Evolutionary conservation across 2,888 invertebrate genomes (phyloP).

Genomic region (Coelinius sp.): DNA sequence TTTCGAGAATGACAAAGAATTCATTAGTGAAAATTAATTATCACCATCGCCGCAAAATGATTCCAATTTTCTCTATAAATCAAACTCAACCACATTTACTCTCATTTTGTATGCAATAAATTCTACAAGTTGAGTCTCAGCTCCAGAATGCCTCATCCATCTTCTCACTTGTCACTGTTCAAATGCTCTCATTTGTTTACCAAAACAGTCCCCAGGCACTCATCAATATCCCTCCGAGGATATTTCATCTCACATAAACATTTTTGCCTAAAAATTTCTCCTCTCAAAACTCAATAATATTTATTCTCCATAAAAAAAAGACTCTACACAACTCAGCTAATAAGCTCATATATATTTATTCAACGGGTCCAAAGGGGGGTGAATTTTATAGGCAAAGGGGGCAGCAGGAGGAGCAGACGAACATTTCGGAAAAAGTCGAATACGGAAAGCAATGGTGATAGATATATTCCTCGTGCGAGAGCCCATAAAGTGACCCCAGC

Average conservation of each 20-base stretch:
- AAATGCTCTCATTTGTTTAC: slow-evolving; percentile 69
- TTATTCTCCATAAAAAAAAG: not conserved
- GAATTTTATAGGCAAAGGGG: slow-evolving; percentile 55
- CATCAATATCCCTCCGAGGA: slow-evolving; percentile 35
- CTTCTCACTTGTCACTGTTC: slow-evolving; percentile 68
- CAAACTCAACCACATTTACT: not conserved
- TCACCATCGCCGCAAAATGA: not conserved
- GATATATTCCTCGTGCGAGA: slow-evolving; percentile 61
- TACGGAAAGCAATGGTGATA: slow-evolving; percentile 50
- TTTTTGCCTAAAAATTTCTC: not conserved
- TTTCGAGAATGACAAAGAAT: too few species aligned
- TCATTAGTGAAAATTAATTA: too few species aligned
- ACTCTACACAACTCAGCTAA: slow-evolving; percentile 41
- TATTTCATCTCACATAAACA: not conserved
- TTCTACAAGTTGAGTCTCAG: not conserved
- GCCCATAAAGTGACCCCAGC: slow-evolving; percentile 67
- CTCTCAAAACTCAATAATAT: not conserved
- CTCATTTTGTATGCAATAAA: slow-evolving; percentile 11
- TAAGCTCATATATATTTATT: slow-evolving; percentile 54
- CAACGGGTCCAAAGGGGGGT: slow-evolving; percentile 49
- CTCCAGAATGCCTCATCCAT: slow-evolving; percentile 55
- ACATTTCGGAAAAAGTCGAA: slow-evolving; percentile 57
- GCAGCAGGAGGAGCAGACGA: slow-evolving; percentile 39
- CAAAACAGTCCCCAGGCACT: slow-evolving; percentile 67
- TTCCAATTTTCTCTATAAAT: not conserved